Evolutionary conservation across 2,888 invertebrate genomes (phyloP), one percentile per base, ranked within the genome.

Genomic region (Stomorhina lunata): DNA sequence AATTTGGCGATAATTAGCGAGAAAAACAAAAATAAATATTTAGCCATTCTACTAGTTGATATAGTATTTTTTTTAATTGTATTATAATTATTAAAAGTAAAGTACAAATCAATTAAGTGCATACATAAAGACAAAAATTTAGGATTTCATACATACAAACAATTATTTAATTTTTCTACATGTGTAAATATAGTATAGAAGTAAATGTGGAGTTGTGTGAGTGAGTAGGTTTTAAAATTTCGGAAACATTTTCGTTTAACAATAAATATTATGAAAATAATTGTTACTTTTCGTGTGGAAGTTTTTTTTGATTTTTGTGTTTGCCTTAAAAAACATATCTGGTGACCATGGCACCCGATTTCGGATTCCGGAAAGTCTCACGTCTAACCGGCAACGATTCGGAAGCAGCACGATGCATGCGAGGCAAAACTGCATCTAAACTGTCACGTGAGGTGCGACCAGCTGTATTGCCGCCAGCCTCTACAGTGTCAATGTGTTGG

Each of bases 351-450:
- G 89, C 90, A 78, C 89, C 89, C 7, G 89, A 89, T 68, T 87
- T 89, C 69, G 87, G 88, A 81, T 89, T 88, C 66, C 87, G 87
- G 79, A 86, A 88, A 66, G 86, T 88, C 80, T 89, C 89, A 43
- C 88, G 86, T 32, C 85, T 85, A 77, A 88, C 86, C 12, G 90
- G 87, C 76, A 89, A 75, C 71, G 85, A 86, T 69, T 88, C 87
- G 43, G 89, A 88, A 29, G 76, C 89, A 12, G 88, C 87, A 37
- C 89, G 88, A 91, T 95, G 94, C 84, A 94, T 89, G 86, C 93
- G 92, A 84, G 94, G 94, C 86, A 95, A 91, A 85, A 93, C 90
- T 86, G 93, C 88, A 90, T 95, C 95, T 93, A 95, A 94, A 89
- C 93, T 93, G 88, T 93, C 93, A 86, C 92, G 93, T 87, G 93